A percentile compares a stretch with the other conserved stretches of the same genome.
These are phyloP conservation scores for Eutolmus rufibarbis DNA, from an alignment of 2,888 invertebrate species.

Conservation along the genomic window DNA sequence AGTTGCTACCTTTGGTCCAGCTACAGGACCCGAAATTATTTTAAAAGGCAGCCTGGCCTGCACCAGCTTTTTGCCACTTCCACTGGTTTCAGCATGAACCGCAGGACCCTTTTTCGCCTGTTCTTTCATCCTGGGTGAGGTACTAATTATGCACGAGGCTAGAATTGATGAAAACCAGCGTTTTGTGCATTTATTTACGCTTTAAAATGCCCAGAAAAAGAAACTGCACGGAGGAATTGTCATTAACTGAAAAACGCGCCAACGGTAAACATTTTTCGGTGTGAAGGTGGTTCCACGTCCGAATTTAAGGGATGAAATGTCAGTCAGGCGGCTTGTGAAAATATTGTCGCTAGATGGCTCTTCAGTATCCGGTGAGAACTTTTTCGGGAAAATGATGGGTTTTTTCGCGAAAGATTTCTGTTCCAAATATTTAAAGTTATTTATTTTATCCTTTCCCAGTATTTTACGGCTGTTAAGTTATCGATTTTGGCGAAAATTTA, in stretches of 20 bases:
- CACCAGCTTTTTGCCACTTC: constrained; percentile 66
- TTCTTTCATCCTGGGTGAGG: neutral
- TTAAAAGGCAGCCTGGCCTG: constrained; percentile 71
- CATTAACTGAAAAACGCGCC: constrained; percentile 21
- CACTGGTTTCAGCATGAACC: neutral
- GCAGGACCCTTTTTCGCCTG: neutral
- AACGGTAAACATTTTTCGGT: neutral
- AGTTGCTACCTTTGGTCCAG: constrained; percentile 6
- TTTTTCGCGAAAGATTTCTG: neutral
- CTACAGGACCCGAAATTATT: constrained; percentile 59
- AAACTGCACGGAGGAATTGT: neutral
- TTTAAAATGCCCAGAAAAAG: neutral
- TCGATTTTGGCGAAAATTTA: neutral
- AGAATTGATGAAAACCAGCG: neutral
- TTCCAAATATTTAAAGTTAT: neutral
- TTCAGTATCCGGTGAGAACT: neutral
- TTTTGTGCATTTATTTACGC: constrained; percentile 6
- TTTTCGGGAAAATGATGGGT: neutral
- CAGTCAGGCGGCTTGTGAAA: neutral
- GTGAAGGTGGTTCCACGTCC: neutral
- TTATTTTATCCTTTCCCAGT: neutral
- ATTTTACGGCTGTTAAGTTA: neutral
- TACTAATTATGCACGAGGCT: neutral
- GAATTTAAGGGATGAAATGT: neutral
- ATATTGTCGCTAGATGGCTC: neutral